A percentile compares a stretch with the other conserved stretches of the same genome.
These are phyloP conservation scores for Sander vitreus DNA, from an alignment of 2,113 vertebrate species.

Conservation along the genomic window DNA sequence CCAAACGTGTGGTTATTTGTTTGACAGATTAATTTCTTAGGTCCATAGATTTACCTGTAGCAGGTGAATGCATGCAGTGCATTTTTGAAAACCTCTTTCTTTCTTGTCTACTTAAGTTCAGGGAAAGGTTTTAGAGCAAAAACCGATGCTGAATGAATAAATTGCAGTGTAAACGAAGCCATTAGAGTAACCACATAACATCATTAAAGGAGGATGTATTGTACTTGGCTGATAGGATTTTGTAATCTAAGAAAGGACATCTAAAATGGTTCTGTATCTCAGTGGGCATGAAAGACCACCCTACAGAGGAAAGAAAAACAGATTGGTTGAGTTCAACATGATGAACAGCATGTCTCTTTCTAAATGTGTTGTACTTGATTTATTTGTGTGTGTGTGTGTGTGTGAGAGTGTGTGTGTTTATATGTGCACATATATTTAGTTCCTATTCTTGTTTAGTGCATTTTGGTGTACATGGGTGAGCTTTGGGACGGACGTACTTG, in stretches of 20 bases:
- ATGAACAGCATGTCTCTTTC: conserved; percentile 39
- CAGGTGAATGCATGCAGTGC: neutral
- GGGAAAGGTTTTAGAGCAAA: neutral
- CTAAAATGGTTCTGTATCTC: conserved; percentile 3
- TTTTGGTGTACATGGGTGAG: conserved; percentile 21
- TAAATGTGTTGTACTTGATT: conserved; percentile 34
- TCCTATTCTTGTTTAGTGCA: neutral
- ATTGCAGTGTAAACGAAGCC: neutral
- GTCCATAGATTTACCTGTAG: conserved; percentile 7
- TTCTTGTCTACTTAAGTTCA: neutral
- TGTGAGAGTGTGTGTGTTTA: neutral
- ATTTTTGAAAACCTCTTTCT: conserved; percentile 6
- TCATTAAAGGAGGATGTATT: neutral
- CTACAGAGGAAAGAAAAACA: conserved; percentile 4
- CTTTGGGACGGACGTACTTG: conserved; percentile 23
- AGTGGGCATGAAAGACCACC: neutral
- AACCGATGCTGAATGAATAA: neutral
- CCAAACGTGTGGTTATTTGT: conserved; percentile 2
- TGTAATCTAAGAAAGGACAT: conserved; percentile 4
- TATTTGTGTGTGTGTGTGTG: conserved; percentile 9
- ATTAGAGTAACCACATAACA: neutral
- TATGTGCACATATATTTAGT: neutral
- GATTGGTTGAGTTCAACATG: conserved; percentile 21
- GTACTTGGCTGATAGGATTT: neutral
- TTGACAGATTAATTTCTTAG: conserved; percentile 19